Conservation (phyloP, 2,113 vertebrate genomes). For the Brachypteracias leptosomus region DNA sequence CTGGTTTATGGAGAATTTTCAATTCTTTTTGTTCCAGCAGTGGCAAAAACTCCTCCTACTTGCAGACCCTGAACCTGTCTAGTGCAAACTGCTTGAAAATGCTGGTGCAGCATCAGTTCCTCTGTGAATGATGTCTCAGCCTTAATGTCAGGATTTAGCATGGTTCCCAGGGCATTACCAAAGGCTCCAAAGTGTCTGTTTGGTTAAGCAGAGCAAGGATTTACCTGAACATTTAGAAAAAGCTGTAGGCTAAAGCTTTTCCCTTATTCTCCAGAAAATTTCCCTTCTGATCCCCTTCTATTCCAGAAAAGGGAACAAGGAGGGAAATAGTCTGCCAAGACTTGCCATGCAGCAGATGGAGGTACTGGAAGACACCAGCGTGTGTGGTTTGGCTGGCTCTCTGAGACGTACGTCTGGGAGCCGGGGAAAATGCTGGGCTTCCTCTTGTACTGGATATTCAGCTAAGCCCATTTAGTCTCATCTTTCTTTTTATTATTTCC, state of each 20-base stretch:
- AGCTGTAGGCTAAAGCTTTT: not conserved
- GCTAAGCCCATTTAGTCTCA: not conserved
- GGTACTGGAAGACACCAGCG: not conserved
- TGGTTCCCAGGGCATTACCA: not conserved
- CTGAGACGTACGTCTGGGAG: not conserved
- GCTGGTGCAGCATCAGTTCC: not conserved
- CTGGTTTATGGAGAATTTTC: not conserved
- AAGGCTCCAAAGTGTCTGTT: not conserved
- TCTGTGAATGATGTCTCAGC: not conserved
- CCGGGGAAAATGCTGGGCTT: not conserved
- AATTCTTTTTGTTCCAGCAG: not conserved
- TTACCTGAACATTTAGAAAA: not conserved
- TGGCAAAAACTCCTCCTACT: not conserved
- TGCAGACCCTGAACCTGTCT: not conserved
- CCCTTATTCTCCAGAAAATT: not conserved
- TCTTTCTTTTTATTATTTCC: conserved; percentile 27
- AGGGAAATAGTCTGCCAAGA: not conserved
- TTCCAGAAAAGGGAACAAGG: not conserved
- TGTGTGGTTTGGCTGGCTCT: not conserved
- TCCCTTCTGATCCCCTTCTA: too few relatives aligned
- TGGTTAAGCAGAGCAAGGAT: not conserved
- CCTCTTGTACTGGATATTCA: not conserved
- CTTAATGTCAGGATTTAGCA: not conserved
- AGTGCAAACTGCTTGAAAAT: not conserved
- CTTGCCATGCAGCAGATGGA: not conserved